Base-by-base conservation (phyloP, 2,113 vertebrate genomes). In the Kryptolebias marmoratus region DNA sequence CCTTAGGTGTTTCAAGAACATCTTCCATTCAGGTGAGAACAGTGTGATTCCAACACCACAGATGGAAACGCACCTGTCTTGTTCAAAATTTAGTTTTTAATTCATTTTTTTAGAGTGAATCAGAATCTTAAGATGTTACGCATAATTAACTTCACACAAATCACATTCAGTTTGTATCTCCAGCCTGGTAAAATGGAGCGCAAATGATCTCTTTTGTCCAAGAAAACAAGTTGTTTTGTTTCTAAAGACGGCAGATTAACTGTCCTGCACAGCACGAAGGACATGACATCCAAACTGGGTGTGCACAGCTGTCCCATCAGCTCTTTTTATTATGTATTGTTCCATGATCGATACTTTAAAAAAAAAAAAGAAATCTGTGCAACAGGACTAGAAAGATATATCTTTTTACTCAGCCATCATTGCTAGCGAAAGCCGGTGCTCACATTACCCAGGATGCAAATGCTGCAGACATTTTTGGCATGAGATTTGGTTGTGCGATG, bases 191-290 rank as follows among this genome's bases (percentile, higher is more conserved):
- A 57, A 50, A 50, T 39, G 30, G 60, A 58, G 44, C 5, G 9
- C 11, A 75, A 59, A 16, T 59, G 14, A 28, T 77, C n/a, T 30
- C 10, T 11, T 31, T 50, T 63, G 48, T 55, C 28, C 54, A 55
- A 64, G 48, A 72, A 65, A 75, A 64, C 61, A 68, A 30, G 16
- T 58, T 64, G 32, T 69, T 63, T 66, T 59, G 14, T 71, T 5
- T 22, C 14, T 64, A 52, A 39, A 53, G 15, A 44, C 71, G 36
- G 30, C 12, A 27, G 64, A 54, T 54, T 16, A 53, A 36, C 10
- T 53, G 45, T 65, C n/a, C 49, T 42, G 32, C 11, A 30, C 61
- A 63, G 2, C 44, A 30, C 15, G 22, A 62, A 27, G 11, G 22
- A 66, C 49, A 22, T 16, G 27, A 22, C 18, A 42, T 3, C 12